Evolutionary conservation across 2,797 vertebrate genomes (phyloP), one percentile per base, ranked within the genome.

Genomic region (Decapterus maruadsi): DNA sequence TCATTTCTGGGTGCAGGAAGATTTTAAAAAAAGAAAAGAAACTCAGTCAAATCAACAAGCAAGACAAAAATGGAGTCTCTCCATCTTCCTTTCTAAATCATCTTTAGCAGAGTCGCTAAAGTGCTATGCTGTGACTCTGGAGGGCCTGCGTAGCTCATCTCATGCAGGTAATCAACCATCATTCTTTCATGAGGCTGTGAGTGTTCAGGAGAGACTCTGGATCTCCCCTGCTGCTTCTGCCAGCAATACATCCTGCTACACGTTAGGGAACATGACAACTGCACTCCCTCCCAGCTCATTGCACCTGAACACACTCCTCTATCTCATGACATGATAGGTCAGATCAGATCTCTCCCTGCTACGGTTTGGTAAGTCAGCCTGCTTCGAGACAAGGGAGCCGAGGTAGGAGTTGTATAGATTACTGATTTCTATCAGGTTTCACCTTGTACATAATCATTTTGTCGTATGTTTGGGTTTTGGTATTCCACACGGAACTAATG

Each of bases 141-240:
- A 89, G 89, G 86, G 83, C 86, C 76, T 5, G 31, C 26, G 70
- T 68, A 68, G 88, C 90, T 91, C 88, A 87, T 94, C 93, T 93
- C 87, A 86, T 92, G 89, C 94, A 95, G 93, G 87, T 95, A 93
- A 93, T 94, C 90, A 92, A 90, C 34, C 86, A 94, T 95, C 75
- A 94, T 94, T 94, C 90, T 94, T 95, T 94, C 92, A 94, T 93
- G 94, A 93, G 82, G 57, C 90, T 75, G 60, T 89, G 93, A 95
- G 94, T 94, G 94, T 94, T 91, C 71, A 86, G 85, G 86, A 88
- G 84, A 90, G 89, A 87, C 79, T 68, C 73, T 81, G 80, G 67
- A 87, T 89, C 83, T 83, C 77, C 87, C 83, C 87, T 83, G 84
- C 85, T 83, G 90, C 75, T 86, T 89, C 87, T 90, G 85, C 86